Conservation (phyloP, 2,888 invertebrate species). For the Melipona beecheii region DNA sequence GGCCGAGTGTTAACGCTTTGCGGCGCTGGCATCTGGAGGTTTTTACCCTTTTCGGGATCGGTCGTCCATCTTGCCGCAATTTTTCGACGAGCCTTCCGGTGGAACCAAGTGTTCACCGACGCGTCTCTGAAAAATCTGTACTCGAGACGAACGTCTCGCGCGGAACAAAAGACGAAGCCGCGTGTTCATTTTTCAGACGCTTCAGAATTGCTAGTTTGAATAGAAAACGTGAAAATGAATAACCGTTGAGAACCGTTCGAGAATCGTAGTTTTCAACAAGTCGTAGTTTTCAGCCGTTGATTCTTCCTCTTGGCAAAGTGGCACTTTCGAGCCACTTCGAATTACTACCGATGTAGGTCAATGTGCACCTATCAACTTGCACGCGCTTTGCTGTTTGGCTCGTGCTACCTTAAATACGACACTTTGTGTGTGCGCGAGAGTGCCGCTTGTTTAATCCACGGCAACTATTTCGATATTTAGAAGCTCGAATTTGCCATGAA, state of each 20-base stretch:
- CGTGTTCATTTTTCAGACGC: background rate
- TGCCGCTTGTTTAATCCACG: constrained; percentile 16
- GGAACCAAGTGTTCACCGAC: background rate
- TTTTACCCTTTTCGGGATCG: constrained; percentile 7
- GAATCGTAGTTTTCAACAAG: constrained; percentile 27
- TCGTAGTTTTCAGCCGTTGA: constrained; percentile 35
- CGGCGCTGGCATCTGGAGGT: background rate
- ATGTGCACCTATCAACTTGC: constrained; percentile 53
- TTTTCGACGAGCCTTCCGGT: background rate
- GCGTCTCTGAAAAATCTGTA: background rate
- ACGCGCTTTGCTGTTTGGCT: constrained; percentile 30
- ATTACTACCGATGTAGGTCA: constrained; percentile 62
- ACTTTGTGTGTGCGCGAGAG: constrained; percentile 41
- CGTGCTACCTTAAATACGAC: constrained; percentile 43
- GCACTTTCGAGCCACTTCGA: constrained; percentile 39
- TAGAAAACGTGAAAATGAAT: constrained; percentile 8
- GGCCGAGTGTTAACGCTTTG: constrained; percentile 46
- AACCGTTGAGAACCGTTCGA: constrained; percentile 17
- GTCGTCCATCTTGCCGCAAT: constrained; percentile 10
- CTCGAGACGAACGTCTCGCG: background rate
- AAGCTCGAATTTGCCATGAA: background rate
- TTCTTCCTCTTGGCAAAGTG: constrained; percentile 14
- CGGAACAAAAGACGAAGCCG: background rate
- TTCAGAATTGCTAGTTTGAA: constrained; percentile 5
- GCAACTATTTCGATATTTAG: constrained; percentile 6